Percentiles rank a stretch among this genome's conserved stretches.
These are phyloP conservation scores for Lota lota DNA, from an alignment of 2,113 vertebrate species.

Conservation along the genomic window DNA sequence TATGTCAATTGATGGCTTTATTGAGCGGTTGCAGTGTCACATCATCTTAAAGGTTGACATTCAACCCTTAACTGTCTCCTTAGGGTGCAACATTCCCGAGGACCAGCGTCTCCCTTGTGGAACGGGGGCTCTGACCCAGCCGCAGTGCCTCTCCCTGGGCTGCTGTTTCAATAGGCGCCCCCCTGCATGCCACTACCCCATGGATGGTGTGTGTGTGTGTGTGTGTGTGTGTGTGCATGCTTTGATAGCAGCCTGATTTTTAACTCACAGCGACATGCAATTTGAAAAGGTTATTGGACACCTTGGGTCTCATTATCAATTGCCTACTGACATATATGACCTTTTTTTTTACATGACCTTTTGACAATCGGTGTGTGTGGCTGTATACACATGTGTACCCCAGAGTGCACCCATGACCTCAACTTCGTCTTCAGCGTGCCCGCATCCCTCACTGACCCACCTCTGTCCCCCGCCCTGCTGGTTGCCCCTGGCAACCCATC, in stretches of 20 bases:
- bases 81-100: conserved; percentile 67
- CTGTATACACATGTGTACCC: conserved; percentile 18
- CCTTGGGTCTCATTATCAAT: conserved; percentile 59
- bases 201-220: conserved; percentile 61
- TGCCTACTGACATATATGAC: conserved; percentile 56
- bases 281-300: conserved; percentile 47
- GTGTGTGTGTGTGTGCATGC: conserved; percentile 3
- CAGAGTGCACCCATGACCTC: conserved; percentile 76
- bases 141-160: conserved; percentile 64
- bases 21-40: conserved; percentile 32
- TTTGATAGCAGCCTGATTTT: conserved; percentile 34
- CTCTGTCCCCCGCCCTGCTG: conserved; percentile 61
- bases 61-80: conserved; percentile 34
- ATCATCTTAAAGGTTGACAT: conserved; percentile 45
- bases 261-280: conserved; percentile 39
- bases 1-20: conserved; percentile 14
- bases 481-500: conserved; percentile 55
- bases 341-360: conserved; percentile 57
- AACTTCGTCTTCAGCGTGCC: conserved; percentile 76
- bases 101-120: conserved; percentile 70
- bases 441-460: conserved; percentile 65
- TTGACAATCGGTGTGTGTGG: conserved; percentile 21
- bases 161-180: conserved; percentile 68
- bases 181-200: conserved; percentile 70
- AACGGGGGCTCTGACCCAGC: conserved; percentile 37